These are phyloP conservation scores for Parus major DNA, from an alignment of 2,113 vertebrate genomes.

Conservation along the genomic window DNA sequence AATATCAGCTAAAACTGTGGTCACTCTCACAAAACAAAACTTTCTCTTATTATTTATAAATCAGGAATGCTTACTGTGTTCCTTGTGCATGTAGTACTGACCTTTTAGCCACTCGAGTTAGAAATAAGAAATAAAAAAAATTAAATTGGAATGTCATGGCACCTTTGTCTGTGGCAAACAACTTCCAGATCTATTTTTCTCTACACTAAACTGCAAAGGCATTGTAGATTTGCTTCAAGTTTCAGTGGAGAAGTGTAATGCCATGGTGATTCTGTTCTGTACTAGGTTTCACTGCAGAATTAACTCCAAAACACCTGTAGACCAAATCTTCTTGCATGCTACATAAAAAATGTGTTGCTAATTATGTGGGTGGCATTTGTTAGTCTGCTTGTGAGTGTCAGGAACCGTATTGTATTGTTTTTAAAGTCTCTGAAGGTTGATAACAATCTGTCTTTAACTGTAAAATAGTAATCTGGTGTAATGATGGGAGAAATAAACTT, in stretches of 20 bases:
- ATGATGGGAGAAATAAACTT: constrained; percentile 41
- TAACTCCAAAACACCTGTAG: constrained; percentile 36
- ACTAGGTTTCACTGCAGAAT: neutral
- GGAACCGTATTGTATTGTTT: constrained; percentile 55
- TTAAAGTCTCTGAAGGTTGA: constrained; percentile 32
- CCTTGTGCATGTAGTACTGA: neutral
- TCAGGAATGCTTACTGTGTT: neutral
- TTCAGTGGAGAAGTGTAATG: neutral
- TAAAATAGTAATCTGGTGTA: constrained; percentile 39
- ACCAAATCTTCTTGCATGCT: neutral
- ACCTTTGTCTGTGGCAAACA: neutral
- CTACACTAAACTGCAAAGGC: neutral
- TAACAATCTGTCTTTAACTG: constrained; percentile 33
- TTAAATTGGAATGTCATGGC: neutral
- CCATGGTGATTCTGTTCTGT: neutral
- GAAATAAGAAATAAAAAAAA: neutral
- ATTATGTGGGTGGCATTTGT: constrained; percentile 42
- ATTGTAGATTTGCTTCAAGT: neutral
- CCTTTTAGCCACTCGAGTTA: neutral
- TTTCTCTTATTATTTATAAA: neutral
- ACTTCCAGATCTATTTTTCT: neutral
- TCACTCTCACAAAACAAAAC: neutral
- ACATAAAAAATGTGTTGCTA: neutral
- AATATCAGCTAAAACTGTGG: neutral
- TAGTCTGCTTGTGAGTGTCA: constrained; percentile 24